A percentile compares a stretch with the other conserved stretches of the same genome.
Conservation (phyloP, 92 coral and sea anemone genomes). For the Siderastrea siderea region DNA sequence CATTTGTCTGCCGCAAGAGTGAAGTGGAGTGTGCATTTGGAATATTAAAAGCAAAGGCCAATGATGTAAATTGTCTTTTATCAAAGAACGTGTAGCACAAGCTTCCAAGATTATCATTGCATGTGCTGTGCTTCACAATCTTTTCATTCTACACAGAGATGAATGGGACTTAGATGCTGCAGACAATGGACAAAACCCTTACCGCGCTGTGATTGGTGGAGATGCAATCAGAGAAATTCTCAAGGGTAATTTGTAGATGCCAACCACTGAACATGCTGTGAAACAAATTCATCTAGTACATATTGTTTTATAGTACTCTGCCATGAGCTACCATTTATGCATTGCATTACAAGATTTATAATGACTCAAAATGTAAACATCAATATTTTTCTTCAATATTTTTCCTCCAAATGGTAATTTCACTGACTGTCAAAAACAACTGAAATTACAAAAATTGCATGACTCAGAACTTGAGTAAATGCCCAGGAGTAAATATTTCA, state of each 20-base stretch:
- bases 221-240: constrained; percentile 66
- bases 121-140: constrained; percentile 62
- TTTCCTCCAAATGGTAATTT: constrained; percentile 36
- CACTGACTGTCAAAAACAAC: constrained; percentile 28
- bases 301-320: constrained; percentile 33
- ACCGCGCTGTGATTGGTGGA: constrained; percentile 38
- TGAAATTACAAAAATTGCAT: constrained; percentile 30
- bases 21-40: constrained; percentile 37
- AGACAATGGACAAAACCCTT: constrained; percentile 45
- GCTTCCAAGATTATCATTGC: constrained; percentile 51
- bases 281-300: constrained; percentile 9
- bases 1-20: constrained; percentile 45
- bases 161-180: constrained; percentile 53
- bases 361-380: constrained; percentile 45
- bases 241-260: constrained; percentile 40
- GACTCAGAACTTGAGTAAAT: constrained; percentile 18
- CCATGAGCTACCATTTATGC: constrained; percentile 17
- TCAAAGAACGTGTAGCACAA: constrained; percentile 59
- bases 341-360: constrained; percentile 22
- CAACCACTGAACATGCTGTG: constrained; percentile 2
- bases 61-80: constrained; percentile 13
- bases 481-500: constrained; percentile 1
- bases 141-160: constrained; percentile 53
- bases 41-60: constrained; percentile 32
- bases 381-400: background rate